Conservation (phyloP, 2,888 invertebrate genomes). For the Dryococelus australis region DNA sequence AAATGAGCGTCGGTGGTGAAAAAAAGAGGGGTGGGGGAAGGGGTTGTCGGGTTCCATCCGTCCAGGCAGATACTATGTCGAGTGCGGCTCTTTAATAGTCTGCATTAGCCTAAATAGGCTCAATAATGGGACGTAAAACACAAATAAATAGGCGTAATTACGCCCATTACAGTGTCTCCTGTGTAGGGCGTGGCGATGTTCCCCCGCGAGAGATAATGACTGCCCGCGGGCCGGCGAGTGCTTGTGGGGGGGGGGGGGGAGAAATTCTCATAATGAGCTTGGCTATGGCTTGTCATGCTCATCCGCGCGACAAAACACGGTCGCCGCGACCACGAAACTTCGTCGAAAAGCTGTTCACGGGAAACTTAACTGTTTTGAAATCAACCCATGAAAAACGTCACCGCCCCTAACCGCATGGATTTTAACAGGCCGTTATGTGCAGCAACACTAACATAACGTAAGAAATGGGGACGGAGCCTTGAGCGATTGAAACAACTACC, state of each 20-base stretch:
- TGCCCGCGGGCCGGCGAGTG: not conserved
- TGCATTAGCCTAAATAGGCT: constrained; percentile 3
- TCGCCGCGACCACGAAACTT: not conserved
- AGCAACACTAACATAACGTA: too few species aligned
- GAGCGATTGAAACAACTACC: too few species aligned
- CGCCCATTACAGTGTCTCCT: constrained; percentile 1
- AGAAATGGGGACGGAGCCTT: too few species aligned
- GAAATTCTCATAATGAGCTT: not conserved
- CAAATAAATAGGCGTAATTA: not conserved
- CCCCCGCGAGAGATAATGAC: not conserved
- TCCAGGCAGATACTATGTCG: not conserved
- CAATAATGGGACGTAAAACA: constrained; percentile 5
- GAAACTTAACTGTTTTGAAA: too few species aligned
- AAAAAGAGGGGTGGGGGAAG: not conserved
- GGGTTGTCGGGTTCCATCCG: not conserved
- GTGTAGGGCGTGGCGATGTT: not conserved
- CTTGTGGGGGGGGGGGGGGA: not conserved
- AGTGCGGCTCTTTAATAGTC: not conserved
- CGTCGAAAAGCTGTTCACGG: too few species aligned
- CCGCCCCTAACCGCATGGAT: too few species aligned
- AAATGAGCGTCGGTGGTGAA: too few species aligned
- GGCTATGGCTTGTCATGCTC: not conserved
- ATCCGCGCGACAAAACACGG: constrained; percentile 7
- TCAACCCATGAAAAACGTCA: too few species aligned
- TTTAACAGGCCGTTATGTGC: too few species aligned